Conservation (phyloP, 2,888 invertebrate genomes). For the Drosophila nr. fundita region DNA sequence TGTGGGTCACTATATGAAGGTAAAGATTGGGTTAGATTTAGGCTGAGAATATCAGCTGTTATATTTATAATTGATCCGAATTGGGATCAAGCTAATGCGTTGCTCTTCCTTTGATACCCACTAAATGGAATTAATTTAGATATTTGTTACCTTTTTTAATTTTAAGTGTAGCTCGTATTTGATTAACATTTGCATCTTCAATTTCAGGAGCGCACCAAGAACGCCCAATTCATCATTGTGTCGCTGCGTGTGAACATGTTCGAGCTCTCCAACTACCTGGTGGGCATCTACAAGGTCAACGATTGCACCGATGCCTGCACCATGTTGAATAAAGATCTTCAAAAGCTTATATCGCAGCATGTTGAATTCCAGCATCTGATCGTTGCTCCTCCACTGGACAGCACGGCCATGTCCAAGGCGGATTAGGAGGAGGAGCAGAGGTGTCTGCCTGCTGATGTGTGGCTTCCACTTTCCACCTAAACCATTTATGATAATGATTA, state of each 20-base stretch:
- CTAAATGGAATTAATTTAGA: neutral
- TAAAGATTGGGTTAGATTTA: too few relatives aligned
- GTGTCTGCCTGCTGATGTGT: neutral
- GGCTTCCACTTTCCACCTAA: conserved; percentile 51
- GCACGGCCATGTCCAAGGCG: conserved; percentile 10
- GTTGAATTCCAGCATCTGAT: too few relatives aligned
- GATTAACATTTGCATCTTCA: neutral
- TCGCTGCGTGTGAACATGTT: conserved; percentile 99
- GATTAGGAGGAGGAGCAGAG: neutral
- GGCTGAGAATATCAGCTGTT: too few relatives aligned
- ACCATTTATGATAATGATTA: conserved; percentile 14
- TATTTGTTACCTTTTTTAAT: neutral
- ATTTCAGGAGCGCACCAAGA: conserved; percentile 94
- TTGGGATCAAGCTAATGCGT: too few relatives aligned
- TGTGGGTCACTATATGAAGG: too few relatives aligned
- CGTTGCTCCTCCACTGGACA: too few relatives aligned
- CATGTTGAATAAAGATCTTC: too few relatives aligned
- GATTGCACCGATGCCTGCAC: conserved; percentile 90
- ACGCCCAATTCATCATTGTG: conserved; percentile 99
- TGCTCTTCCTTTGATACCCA: conserved; percentile 81
- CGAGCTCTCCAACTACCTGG: conserved; percentile 94
- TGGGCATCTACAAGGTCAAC: conserved; percentile 97
- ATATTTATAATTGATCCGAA: too few relatives aligned
- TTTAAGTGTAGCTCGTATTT: neutral
- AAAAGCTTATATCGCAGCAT: too few relatives aligned